Base-by-base conservation (phyloP, 2,888 invertebrate species). In the Megaustenia siamemsis region DNA sequence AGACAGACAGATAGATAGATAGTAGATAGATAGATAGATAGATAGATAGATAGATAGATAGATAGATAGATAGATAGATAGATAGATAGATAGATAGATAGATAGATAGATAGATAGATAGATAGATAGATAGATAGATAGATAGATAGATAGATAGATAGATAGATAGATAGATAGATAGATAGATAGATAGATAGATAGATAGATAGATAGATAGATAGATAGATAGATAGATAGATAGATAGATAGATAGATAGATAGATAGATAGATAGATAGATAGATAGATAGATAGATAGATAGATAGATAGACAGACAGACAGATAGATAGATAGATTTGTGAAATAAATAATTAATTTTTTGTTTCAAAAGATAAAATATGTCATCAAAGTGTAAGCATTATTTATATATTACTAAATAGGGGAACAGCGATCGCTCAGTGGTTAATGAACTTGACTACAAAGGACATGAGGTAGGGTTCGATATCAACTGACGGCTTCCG, bases 1-100 rank as follows among this genome's bases (percentile, higher is more conserved):
- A 63, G 63, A 63, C 63, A 63, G 63, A n/a, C 28, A 63, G n/a
- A n/a, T 12, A 63, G 28, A 3, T 63, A 28, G 28, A n/a, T 63
- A 28, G n/a, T 5, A 63, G 63, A 63, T 24, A 28, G n/a, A 63
- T 28, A 28, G 63, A 63, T 63, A 63, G n/a, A 63, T n/a, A 68
- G 68, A 68, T 38, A 24, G 68, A 68, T 24, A 68, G 68, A 68
- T n/a, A 35, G 38, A 68, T 18, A 38, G 68, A 38, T 38, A 68
- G 68, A 68, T n/a, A 68, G 68, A 24, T 68, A 68, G 56, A 56
- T 68, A 68, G 68, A 68, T 38, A 68, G 68, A 38, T 68, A 68
- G 35, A 68, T 38, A 68, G 68, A 68, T 38, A 68, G 68, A 38
- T 68, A 38, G 38, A 68, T 38, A 68, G 38, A 68, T 38, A 68